Base-by-base conservation (phyloP, 2,888 invertebrate genomes). In the Bhutanitis thaidina region DNA sequence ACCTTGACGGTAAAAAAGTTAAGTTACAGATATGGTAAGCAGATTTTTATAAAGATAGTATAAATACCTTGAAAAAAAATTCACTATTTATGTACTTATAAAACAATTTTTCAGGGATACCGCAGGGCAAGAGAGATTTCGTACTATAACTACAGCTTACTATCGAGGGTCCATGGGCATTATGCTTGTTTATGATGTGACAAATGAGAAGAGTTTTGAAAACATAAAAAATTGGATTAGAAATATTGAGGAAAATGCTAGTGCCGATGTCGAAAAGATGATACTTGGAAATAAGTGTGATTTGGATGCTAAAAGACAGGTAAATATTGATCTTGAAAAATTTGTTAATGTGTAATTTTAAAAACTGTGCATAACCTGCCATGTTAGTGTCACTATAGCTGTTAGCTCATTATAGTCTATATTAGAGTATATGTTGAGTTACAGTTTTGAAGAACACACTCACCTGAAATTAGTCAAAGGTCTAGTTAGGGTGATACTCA, bases 161-260 rank as follows among this genome's bases (percentile, higher is more conserved):
- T 99, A 99, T 89, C 93, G 99, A 65, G 99, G 99, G 43, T 99
- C 99, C 37, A 99, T 99, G 98, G 99, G 99, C 55, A 99, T 99
- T 64, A 98, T 99, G 97, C 92, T 99, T 61, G 98, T 98, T 34
- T 99, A 99, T 85, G 99, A 99, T 87, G 98, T 99, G 64, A 99
- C 99, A 67, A 98, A 98, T 90, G 98, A 98, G 77, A 98, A 98
- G 89, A 98, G 98, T 67, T 99, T 99, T 90, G 97, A 99, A 85
- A 99, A 99, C 79, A 99, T 99, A 52, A 97, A 98, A 79, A 99
- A 99, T 81, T 99, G 99, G 99, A 97, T 99, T 64, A 92, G 98
- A 71, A 99, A 99, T 88, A 99, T 99, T 74, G 98, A 99, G 81
- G 98, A 99, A 89, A 98, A 99, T 91, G 99, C 99, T 12, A 97